Base-by-base conservation (phyloP, 2,797 vertebrate genomes). In the Pseudomugil tenellus region DNA sequence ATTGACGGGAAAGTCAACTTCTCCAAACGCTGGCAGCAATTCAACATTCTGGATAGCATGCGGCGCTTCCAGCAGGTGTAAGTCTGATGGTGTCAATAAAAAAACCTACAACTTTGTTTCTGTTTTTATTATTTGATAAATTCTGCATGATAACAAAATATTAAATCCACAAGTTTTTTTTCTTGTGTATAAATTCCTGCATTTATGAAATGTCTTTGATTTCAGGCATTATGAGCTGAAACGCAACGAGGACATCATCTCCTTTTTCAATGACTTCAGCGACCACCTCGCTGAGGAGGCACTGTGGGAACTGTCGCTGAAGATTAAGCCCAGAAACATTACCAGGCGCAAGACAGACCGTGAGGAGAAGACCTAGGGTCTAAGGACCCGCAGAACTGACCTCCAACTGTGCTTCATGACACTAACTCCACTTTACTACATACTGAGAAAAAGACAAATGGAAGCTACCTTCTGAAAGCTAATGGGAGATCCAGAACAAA, bases 1-100 rank as follows among this genome's bases (percentile, higher is more conserved):
- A n/a, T 87, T 97, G 2, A 61, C 43, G 62, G 80, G 74, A 96
- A 96, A 81, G 96, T 98, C 58, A 98, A 98, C 89, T 98, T 98
- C 63, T 98, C 96, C 72, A 98, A 98, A 63, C 94, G 95, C 19
- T 98, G 97, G 97, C 97, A 98, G 83, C 97, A 98, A 90, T 98
- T 98, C 74, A 97, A 98, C 93, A 98, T 98, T 86, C 90, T 98
- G 77, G 96, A 97, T 87, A 96, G 95, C 62, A 95, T 98, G 95
- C 95, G 95, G 67, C 93, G 95, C 76, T 98, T 96, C 92, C 96
- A 98, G 77, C 96, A 97, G 91, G 90, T 91, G 97, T 98, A 79
- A 96, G 96, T 95, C 9, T n/a, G n/a, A n/a, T n/a, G n/a, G n/a
- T n/a, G n/a, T n/a, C n/a, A n/a, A n/a, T n/a, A n/a, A n/a, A n/a